These are phyloP conservation scores for Tinamus guttatus DNA, from an alignment of 2,113 vertebrate genomes.

Conservation along the genomic window DNA sequence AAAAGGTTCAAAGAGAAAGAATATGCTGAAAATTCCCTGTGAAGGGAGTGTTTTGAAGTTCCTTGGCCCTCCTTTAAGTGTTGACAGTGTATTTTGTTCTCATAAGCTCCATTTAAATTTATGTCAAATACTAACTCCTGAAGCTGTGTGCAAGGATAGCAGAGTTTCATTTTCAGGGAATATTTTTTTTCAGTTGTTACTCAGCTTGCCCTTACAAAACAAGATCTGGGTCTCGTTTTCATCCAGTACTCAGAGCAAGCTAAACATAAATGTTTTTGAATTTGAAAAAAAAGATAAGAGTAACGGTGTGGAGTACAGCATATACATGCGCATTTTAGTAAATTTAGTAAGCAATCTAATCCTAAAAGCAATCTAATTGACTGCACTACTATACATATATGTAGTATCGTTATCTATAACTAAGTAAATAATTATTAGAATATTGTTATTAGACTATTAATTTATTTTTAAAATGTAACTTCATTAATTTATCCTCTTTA, in stretches of 20 bases:
- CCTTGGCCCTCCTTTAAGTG: not conserved
- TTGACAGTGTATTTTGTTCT: not conserved
- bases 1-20: not conserved
- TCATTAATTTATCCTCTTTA: not conserved
- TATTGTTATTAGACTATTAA: not conserved
- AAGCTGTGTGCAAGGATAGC: not conserved
- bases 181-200: not conserved
- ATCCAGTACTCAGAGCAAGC: not conserved
- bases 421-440: not conserved
- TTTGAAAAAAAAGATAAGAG: not conserved
- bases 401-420: not conserved
- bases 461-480: not conserved
- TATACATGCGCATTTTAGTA: not conserved
- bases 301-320: no score
- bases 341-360: no score
- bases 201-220: not conserved
- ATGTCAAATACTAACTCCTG: not conserved
- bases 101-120: not conserved
- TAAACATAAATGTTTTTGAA: not conserved
- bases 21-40: not conserved
- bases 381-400: not conserved
- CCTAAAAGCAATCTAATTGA: not conserved
- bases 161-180: not conserved
- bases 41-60: not conserved
- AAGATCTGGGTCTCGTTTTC: not conserved